These are phyloP conservation scores for Cyanocitta stelleri DNA, from an alignment of 2,113 vertebrate species.

Conservation along the genomic window DNA sequence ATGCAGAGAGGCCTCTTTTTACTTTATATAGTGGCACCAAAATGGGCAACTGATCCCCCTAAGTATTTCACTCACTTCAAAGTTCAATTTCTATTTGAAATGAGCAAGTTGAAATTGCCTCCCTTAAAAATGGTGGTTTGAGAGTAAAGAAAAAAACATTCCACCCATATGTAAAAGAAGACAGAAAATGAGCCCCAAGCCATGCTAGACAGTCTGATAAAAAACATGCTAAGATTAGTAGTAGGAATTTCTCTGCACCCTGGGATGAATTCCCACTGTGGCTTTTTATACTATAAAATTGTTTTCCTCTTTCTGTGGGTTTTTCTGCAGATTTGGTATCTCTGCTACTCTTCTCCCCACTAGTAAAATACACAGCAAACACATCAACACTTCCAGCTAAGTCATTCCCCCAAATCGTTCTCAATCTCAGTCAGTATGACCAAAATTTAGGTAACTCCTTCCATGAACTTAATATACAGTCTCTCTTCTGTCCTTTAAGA, in stretches of 20 bases:
- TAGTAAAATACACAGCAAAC: neutral
- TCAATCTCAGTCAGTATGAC: neutral
- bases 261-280: neutral
- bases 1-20: neutral
- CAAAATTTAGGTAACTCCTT: neutral
- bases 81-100: neutral
- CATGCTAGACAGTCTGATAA: conserved; percentile 1
- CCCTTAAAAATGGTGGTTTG: neutral
- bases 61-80: neutral
- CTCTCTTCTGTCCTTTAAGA: neutral
- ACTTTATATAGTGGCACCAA: neutral
- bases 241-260: neutral
- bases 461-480: neutral
- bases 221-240: neutral
- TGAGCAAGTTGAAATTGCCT: neutral
- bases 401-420: neutral
- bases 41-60: neutral
- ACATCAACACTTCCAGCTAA: neutral
- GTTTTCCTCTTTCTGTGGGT: neutral
- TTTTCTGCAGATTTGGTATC: neutral
- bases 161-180: neutral
- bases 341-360: neutral
- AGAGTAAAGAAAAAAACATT: neutral
- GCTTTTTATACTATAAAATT: neutral
- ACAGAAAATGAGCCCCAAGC: neutral